These are phyloP conservation scores for Sitobion miscanthi DNA, from an alignment of 1,140 invertebrate genomes.

Conservation along the genomic window DNA sequence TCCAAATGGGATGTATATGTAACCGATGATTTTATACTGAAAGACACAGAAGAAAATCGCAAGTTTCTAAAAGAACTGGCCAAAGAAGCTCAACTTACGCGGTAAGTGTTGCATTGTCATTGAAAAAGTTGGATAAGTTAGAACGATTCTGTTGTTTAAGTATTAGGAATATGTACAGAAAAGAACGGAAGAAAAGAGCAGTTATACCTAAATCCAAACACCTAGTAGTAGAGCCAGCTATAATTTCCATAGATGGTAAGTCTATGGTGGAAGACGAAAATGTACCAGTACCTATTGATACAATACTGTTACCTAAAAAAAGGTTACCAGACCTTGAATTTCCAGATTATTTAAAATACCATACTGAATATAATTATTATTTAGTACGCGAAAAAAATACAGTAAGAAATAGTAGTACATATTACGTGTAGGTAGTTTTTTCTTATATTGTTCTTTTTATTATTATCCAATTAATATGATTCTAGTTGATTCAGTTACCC, in stretches of 20 bases:
- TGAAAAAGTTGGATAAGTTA: neutral
- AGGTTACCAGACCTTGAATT: conserved; percentile 27
- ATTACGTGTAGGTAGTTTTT: neutral
- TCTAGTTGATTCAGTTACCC: conserved; percentile 43
- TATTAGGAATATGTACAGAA: conserved; percentile 78
- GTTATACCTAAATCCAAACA: neutral
- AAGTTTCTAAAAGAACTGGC: conserved; percentile 86
- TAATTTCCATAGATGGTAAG: conserved; percentile 32
- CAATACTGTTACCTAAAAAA: conserved; percentile 37
- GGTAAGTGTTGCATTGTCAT: conserved; percentile 70
- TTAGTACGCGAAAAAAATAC: conserved; percentile 38
- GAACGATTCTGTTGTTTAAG: conserved; percentile 63
- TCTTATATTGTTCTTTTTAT: neutral
- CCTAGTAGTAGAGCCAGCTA: neutral
- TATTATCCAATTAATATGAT: neutral
- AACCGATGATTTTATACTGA: conserved; percentile 85
- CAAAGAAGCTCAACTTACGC: conserved; percentile 83
- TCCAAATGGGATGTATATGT: conserved; percentile 94
- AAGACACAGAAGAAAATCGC: conserved; percentile 91
- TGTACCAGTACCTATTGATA: conserved; percentile 27
- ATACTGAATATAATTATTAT: conserved; percentile 26
- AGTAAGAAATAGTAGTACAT: neutral
- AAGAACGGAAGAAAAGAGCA: conserved; percentile 70
- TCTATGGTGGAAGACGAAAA: conserved; percentile 36
- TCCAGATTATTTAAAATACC: conserved; percentile 35